phyloP scores from a whole-genome alignment of 2,113 vertebrate genomes.

The Xiphophorus hellerii region DNA sequence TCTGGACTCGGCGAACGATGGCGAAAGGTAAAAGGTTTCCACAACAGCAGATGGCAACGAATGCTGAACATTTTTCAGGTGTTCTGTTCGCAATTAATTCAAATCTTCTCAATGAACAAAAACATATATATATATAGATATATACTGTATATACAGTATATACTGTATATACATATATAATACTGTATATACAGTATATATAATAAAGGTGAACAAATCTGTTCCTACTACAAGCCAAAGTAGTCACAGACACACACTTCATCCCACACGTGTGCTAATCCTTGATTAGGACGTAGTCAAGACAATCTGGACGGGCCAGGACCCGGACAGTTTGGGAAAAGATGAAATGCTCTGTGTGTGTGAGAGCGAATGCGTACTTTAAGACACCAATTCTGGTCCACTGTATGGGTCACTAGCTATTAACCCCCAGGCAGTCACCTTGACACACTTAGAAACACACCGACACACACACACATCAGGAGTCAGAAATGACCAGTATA shows the following conservation, averaged over 20 bases:
- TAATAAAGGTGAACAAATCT: not conserved
- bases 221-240: not conserved
- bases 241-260: not conserved
- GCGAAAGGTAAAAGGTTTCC: too few relatives aligned
- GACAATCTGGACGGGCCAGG: constrained; percentile 21
- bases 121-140: not conserved
- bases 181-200: too few relatives aligned
- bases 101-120: not conserved
- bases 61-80: too few relatives aligned
- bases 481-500: constrained; percentile 9
- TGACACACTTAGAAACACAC: constrained; percentile 37
- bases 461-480: constrained; percentile 6
- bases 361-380: constrained; percentile 28
- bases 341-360: constrained; percentile 3
- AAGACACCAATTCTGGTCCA: constrained; percentile 38
- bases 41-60: too few relatives aligned
- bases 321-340: constrained; percentile 24
- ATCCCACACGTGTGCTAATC: constrained; percentile 18
- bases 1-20: too few relatives aligned
- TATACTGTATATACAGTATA: too few relatives aligned
- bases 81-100: not conserved
- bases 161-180: not conserved
- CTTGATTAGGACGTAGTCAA: constrained; percentile 30
- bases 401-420: constrained; percentile 71
- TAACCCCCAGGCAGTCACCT: constrained; percentile 76